These are phyloP conservation scores for Gorsachius magnificus DNA, from an alignment of 2,797 vertebrate species.

Conservation along the genomic window DNA sequence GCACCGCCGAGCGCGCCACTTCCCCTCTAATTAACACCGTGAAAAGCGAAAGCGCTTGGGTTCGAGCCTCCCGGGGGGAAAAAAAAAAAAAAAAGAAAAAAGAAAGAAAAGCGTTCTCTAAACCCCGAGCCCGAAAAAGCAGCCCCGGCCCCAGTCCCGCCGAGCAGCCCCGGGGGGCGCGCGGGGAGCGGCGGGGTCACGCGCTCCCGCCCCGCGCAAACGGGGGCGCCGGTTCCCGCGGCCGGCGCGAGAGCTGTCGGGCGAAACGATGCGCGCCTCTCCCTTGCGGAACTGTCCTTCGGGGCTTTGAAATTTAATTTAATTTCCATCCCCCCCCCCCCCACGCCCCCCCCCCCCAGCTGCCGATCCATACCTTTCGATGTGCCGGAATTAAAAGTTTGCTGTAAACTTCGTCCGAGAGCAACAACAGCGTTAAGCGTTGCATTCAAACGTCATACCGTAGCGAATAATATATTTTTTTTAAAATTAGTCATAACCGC, in stretches of 20 bases:
- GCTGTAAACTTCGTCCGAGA: conserved; percentile 63
- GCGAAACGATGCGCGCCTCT: neutral
- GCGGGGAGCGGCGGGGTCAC: neutral
- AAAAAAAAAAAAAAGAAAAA: neutral
- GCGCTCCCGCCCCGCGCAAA: neutral
- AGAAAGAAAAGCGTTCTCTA: neutral
- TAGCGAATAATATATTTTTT: neutral
- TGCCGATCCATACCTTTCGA: conserved; percentile 41
- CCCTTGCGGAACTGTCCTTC: conserved; percentile 11
- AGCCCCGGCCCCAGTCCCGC: neutral
- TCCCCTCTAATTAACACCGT: neutral
- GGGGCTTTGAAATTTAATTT: conserved; percentile 22
- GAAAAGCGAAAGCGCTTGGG: conserved; percentile 6
- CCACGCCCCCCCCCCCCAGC: neutral
- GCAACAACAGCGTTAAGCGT: conserved; percentile 20
- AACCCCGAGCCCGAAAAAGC: neutral
- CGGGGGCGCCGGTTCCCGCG: neutral
- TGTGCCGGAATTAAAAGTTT: conserved; percentile 68
- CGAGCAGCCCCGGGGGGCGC: neutral
- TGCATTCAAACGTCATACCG: conserved; percentile 25
- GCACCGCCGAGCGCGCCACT: neutral
- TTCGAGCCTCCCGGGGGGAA: neutral
- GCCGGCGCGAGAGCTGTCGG: neutral
- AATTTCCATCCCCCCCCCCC: too few relatives aligned
- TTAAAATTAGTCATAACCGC: neutral